Conservation (phyloP, 2,113 vertebrate species). For the Cryptomyrus ogoouensis region DNA sequence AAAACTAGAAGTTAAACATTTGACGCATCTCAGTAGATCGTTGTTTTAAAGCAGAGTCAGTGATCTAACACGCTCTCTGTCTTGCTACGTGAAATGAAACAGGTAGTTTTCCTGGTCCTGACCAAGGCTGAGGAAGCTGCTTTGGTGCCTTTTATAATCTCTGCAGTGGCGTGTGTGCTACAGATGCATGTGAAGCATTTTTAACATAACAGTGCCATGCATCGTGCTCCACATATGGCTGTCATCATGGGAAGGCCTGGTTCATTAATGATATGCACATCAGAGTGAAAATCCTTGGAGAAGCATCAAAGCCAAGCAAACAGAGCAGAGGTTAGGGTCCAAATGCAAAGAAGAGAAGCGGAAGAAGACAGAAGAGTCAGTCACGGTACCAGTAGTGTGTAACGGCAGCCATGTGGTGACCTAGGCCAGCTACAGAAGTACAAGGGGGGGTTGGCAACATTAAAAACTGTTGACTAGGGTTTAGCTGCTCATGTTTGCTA, state of each 20-base stretch:
- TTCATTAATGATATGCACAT: not conserved
- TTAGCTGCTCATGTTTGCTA: not conserved
- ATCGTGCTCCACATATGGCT: not conserved
- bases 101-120: not conserved
- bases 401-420: not conserved
- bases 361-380: not conserved
- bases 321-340: not conserved
- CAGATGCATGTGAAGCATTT: not conserved
- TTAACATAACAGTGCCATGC: not conserved
- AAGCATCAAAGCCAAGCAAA: not conserved
- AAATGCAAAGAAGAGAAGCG: not conserved
- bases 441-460: not conserved
- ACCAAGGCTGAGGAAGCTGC: not conserved
- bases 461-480: not conserved
- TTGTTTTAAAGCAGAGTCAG: not conserved
- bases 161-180: not conserved
- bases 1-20: not conserved
- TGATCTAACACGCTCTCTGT: not conserved
- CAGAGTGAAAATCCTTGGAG: not conserved
- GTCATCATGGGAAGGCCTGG: not conserved
- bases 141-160: not conserved
- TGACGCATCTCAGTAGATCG: not conserved
- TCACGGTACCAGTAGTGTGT: not conserved
- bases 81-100: not conserved
- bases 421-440: not conserved